A percentile compares a stretch with the other conserved stretches of the same genome.
These are phyloP conservation scores for Mesitornis unicolor DNA, from an alignment of 2,113 vertebrate species.

Conservation along the genomic window DNA sequence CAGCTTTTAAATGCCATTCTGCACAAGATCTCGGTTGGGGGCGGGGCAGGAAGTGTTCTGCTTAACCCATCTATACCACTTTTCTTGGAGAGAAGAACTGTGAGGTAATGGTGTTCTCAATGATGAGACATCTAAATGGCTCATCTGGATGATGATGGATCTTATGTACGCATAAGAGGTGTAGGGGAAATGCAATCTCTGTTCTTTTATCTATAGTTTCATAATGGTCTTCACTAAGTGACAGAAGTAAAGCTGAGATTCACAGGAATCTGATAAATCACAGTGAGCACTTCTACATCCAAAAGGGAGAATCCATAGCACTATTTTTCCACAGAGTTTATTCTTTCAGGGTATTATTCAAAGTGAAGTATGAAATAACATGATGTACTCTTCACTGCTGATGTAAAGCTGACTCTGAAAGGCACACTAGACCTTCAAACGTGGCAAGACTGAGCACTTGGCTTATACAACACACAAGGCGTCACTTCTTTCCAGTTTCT, in stretches of 20 bases:
- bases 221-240: neutral
- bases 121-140: neutral
- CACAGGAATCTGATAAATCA: neutral
- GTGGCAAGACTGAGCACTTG: neutral
- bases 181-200: neutral
- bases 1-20: neutral
- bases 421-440: neutral
- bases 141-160: neutral
- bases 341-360: neutral
- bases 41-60: no score
- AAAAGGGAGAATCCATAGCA: neutral
- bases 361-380: neutral
- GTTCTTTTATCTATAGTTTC: neutral
- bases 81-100: neutral
- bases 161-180: neutral
- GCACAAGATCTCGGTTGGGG: neutral
- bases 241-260: neutral
- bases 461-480: neutral
- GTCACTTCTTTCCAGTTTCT: neutral
- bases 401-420: neutral
- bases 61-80: neutral
- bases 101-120: neutral
- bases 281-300: neutral
- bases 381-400: neutral
- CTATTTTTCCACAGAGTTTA: neutral